Percentiles rank a stretch among this genome's conserved stretches.
These are phyloP conservation scores for Ochropacha duplaris DNA, from an alignment of 2,888 invertebrate genomes.

Conservation along the genomic window DNA sequence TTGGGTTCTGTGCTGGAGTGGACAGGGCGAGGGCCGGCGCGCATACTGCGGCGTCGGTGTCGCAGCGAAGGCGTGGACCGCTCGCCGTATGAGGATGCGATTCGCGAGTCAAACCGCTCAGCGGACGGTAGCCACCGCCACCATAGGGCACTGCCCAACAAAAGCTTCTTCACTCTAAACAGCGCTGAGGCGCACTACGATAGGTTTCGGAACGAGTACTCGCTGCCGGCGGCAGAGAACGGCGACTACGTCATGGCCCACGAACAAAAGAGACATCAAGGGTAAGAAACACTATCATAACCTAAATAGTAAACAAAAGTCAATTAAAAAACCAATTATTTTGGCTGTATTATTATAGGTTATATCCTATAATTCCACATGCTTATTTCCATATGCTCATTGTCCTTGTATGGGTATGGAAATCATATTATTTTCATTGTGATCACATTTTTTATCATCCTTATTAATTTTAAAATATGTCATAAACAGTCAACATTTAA, in stretches of 20 bases:
- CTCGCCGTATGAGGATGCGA: conserved; percentile 76
- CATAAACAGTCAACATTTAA: too few species aligned
- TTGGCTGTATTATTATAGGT: too few species aligned
- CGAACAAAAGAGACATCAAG: conserved; percentile 56
- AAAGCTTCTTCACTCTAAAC: conserved; percentile 71
- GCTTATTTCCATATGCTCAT: not conserved
- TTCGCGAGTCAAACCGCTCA: conserved; percentile 56
- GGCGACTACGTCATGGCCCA: conserved; percentile 75
- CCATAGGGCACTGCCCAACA: conserved; percentile 57
- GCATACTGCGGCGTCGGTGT: conserved; percentile 74
- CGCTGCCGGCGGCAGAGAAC: conserved; percentile 66
- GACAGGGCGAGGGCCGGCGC: conserved; percentile 65
- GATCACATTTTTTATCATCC: not conserved
- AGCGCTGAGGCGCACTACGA: conserved; percentile 48
- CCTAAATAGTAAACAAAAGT: conserved; percentile 24
- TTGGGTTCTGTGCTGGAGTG: conserved; percentile 70
- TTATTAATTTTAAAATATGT: too few species aligned
- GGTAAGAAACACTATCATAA: conserved; percentile 56
- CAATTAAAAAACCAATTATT: not conserved
- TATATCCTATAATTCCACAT: conserved; percentile 7
- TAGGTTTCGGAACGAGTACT: conserved; percentile 67
- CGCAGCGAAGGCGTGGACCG: conserved; percentile 78
- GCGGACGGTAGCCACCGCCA: conserved; percentile 55
- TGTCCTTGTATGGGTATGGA: not conserved
- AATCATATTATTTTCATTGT: not conserved